phyloP scores from a whole-genome alignment of 2,113 vertebrate genomes.

The Ceratotherium simum region DNA sequence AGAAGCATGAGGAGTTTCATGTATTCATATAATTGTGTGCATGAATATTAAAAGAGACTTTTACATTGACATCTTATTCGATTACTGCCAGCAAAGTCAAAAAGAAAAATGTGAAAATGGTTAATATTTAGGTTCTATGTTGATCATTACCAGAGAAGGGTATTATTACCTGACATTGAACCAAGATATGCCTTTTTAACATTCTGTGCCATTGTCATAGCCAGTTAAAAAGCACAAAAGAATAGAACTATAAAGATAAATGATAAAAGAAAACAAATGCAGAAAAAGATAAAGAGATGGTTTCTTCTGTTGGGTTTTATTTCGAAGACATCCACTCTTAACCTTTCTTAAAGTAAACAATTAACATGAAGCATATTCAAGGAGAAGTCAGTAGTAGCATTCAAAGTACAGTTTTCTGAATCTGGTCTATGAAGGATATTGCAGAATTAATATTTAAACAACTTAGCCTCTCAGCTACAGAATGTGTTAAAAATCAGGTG shows the following conservation, averaged over 20 bases:
- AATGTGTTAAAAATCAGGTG: conserved; percentile 8
- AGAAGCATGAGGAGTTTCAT: background rate
- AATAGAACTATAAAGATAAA: background rate
- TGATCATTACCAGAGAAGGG: conserved; percentile 58
- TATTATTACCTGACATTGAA: conserved; percentile 68
- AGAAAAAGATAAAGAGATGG: background rate
- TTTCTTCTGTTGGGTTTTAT: conserved; percentile 2
- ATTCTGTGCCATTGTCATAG: conserved; percentile 19
- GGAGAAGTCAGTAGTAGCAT: background rate
- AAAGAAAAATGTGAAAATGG: conserved; percentile 48
- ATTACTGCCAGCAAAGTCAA: conserved; percentile 58
- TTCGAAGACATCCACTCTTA: background rate
- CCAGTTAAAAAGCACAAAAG: conserved; percentile 27
- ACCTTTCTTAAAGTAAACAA: conserved; percentile 44
- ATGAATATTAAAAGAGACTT: conserved; percentile 65
- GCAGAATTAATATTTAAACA: conserved; percentile 22
- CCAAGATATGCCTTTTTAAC: conserved; percentile 39
- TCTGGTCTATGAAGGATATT: background rate
- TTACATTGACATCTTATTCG: conserved; percentile 46
- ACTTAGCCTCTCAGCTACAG: background rate
- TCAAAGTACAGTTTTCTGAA: background rate
- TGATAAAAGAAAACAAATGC: conserved; percentile 37
- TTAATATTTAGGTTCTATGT: conserved; percentile 67
- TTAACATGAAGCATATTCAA: conserved; percentile 16
- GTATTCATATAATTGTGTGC: conserved; percentile 30